Evolutionary conservation across 2,888 invertebrate species (phyloP), one percentile per base, ranked within the genome.

Genomic region (Pollenia labialis): DNA sequence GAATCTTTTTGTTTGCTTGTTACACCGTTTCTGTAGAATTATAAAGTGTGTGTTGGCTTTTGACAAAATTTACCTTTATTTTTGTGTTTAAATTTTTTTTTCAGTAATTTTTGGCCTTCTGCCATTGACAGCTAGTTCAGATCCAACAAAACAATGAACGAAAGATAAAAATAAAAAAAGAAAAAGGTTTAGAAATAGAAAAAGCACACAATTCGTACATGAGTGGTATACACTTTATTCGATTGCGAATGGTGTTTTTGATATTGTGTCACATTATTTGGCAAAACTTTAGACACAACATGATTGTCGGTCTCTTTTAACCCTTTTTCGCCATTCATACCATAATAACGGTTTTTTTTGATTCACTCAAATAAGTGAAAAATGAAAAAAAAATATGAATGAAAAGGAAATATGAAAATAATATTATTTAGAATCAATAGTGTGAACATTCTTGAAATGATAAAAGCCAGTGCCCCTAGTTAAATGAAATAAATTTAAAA

Each of bases 221-320:
- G 62, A 72, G 72, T 54, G n/a, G 42, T 40, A 64, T 56, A 40
- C 84, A 81, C 64, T 88, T 88, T 88, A 88, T 87, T 85, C 81
- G 85, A 81, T 87, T 88, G 87, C 81, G 66, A 85, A 88, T 83
- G 75, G 82, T 88, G 87, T 88, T 89, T 87, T 68, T 77, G 46
- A 48, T 66, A 88, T 85, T 86, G 89, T 90, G 89, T 88, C 91
- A 91, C 90, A 88, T 90, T 89, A 89, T 91, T 91, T 91, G 91
- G 91, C 92, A 91, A 66, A 74, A 60, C 89, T 89, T 62, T 32
- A 10, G 79, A 69, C 69, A 68, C 77, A 48, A 23, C 2, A 14
- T 71, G 46, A 44, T 44, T 62, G 40, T 8, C 18, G n/a, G 42
- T 64, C 42, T 9, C 44, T 50, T 16, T 40, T 18, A 40, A 1